A percentile compares a stretch with the other conserved stretches of the same genome.
Conservation (phyloP, 2,797 vertebrate species). For the Amblyraja radiata region DNA sequence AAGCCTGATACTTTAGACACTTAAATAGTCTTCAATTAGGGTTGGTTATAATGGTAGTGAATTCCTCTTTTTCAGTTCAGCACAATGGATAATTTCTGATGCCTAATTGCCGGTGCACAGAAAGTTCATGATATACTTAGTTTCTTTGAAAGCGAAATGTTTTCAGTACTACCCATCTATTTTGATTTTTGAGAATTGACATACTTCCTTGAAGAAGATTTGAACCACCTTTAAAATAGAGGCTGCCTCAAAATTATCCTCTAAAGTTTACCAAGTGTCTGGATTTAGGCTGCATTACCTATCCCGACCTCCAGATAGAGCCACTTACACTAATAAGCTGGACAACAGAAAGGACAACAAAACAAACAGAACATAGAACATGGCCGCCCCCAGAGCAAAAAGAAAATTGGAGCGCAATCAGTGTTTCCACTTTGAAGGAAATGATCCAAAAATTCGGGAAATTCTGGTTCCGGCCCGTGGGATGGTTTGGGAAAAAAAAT, state of each 20-base stretch:
- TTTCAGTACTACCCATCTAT: background rate
- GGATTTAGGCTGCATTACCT: background rate
- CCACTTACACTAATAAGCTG: background rate
- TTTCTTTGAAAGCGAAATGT: background rate
- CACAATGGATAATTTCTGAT: background rate
- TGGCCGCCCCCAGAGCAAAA: no score
- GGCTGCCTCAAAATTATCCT: background rate
- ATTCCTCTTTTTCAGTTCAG: background rate
- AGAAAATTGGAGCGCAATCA: no score
- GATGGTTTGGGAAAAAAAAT: no score
- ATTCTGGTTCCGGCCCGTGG: no score
- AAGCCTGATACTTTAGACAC: background rate
- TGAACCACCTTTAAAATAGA: background rate
- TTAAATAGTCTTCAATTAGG: background rate
- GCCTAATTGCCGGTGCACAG: background rate
- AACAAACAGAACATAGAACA: no score
- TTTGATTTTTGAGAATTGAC: background rate
- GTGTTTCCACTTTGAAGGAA: no score
- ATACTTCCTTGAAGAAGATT: background rate
- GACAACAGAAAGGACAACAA: no score
- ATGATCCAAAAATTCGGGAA: no score
- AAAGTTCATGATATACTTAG: background rate
- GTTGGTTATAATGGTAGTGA: background rate
- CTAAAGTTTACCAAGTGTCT: background rate
- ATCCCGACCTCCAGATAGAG: background rate